Conservation (phyloP, 2,888 invertebrate species). For the Tenthredo livida region DNA sequence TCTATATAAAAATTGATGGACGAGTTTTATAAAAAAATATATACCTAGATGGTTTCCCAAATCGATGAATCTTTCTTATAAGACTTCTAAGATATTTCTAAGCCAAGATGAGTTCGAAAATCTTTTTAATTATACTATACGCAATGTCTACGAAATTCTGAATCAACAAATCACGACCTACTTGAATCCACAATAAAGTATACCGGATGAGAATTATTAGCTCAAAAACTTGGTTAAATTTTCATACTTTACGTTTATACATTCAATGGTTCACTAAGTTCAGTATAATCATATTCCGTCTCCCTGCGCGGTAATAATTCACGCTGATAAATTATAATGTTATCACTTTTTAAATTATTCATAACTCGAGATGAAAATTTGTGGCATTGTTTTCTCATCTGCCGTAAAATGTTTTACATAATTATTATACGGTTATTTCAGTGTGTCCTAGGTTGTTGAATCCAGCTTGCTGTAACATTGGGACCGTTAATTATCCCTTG, state of each 20-base stretch:
- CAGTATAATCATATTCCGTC: background rate
- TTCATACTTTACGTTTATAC: background rate
- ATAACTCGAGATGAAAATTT: background rate
- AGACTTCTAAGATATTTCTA: background rate
- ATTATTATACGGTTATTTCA: background rate
- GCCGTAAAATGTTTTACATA: background rate
- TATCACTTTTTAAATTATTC: slow-evolving; percentile 6
- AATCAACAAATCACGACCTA: background rate
- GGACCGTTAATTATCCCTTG: background rate
- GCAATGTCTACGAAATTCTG: background rate
- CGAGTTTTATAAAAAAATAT: background rate
- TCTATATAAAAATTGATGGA: slow-evolving; percentile 1
- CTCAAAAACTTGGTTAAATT: background rate
- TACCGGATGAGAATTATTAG: background rate
- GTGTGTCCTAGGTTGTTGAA: background rate
- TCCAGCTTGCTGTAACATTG: background rate
- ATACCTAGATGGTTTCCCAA: background rate
- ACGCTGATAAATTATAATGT: slow-evolving; percentile 4
- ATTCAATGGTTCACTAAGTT: background rate
- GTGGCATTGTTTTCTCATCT: background rate
- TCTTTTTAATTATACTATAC: background rate
- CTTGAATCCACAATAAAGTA: background rate
- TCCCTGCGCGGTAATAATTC: background rate
- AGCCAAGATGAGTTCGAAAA: background rate
- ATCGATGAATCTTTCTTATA: too few species aligned